These are phyloP conservation scores for Lepilemur septentrionalis DNA, from an alignment of 2,797 vertebrate genomes.

Conservation along the genomic window DNA sequence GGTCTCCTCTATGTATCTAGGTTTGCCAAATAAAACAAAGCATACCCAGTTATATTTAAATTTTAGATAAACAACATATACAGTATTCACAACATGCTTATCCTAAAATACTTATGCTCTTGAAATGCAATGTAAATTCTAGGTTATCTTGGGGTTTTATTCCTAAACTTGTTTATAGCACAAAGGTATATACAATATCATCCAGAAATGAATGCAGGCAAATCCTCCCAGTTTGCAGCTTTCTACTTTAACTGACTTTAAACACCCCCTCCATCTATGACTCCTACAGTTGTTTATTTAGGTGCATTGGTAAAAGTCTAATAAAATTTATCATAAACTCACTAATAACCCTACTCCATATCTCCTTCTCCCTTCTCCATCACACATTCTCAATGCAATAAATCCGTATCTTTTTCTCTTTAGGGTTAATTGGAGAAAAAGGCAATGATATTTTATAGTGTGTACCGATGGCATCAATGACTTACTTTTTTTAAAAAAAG, in stretches of 20 bases:
- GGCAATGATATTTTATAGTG: neutral
- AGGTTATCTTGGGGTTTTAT: slow-evolving; percentile 18
- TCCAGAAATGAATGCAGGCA: neutral
- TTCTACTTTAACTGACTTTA: neutral
- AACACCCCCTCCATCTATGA: neutral
- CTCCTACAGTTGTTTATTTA: neutral
- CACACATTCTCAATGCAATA: neutral
- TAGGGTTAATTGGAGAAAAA: neutral
- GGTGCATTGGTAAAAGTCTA: neutral
- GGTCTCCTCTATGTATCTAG: neutral
- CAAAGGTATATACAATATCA: neutral
- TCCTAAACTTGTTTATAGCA: neutral
- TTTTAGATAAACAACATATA: slow-evolving; percentile 57
- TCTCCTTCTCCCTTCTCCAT: too few relatives aligned
- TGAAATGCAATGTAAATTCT: slow-evolving; percentile 50
- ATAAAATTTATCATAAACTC: neutral
- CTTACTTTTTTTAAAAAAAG: neutral
- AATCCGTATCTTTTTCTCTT: neutral
- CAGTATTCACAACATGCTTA: slow-evolving; percentile 8
- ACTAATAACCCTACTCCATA: neutral
- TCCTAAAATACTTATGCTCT: slow-evolving; percentile 53
- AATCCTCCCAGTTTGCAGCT: neutral
- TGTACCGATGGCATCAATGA: neutral
- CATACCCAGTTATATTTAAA: slow-evolving; percentile 49
- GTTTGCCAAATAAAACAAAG: slow-evolving; percentile 50